Evolutionary conservation across 2,888 invertebrate genomes (phyloP), one percentile per base, ranked within the genome.

Genomic region (Machimus atricapillus): DNA sequence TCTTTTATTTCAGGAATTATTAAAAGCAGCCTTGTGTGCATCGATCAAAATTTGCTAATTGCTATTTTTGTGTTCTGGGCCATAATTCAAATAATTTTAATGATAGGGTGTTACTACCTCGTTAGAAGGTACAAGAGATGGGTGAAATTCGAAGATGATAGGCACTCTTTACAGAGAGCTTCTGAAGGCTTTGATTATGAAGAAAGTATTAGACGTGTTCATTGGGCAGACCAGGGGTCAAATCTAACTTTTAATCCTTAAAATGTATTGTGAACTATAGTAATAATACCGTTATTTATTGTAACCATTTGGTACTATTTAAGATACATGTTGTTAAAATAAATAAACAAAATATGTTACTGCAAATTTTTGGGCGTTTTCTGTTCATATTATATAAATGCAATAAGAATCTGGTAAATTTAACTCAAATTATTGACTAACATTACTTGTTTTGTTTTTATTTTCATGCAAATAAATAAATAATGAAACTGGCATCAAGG

Each of bases 141-240:
- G 88, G 93, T 94, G 56, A 91, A 93, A 88, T 90, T 93, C 85
- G 93, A 93, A 88, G 93, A 93, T 43, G 92, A 93, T 2, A 90
- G 92, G 23, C 92, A 93, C 81, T 92, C 92, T 0, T 89, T 92
- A 86, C 92, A 93, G 85, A 93, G 93, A 88, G 90, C 94, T 43
- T 93, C 94, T 87, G 95, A 95, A 91, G 95, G 94, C 40, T 94
- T 95, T 89, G 95, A 95, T 88, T 94, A 94, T 87, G 94, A 95
- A 77, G 94, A 95, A n/a, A 85, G 74, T 58, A 94, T 94, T 89
- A 92, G 96, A 46, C 93, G 95, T 83, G 96, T 96, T 2, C 95
- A 95, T 90, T 96, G 95, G 95, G 95, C 95, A 0, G 96, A 96
- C 90, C 94, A 94, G 90, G 87, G 88, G 43, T 85, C 85, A 43